A percentile compares a stretch with the other conserved stretches of the same genome.
Conservation (phyloP, 30 jellyfish, hydroid and myxozoan genomes). For the Hydractinia echinata region DNA sequence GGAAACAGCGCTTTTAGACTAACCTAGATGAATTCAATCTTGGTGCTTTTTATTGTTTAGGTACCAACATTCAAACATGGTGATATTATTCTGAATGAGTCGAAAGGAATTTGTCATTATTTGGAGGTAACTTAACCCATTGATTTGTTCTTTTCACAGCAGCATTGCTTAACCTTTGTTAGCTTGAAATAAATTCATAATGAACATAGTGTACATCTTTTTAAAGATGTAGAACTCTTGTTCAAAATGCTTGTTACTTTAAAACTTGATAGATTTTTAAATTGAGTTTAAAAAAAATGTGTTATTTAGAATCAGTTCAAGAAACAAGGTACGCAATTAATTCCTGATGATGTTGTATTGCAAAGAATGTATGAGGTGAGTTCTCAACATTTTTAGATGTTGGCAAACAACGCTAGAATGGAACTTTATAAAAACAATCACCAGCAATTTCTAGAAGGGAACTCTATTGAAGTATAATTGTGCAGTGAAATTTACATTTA, state of each 20-base stretch:
- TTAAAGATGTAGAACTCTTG: too few relatives aligned
- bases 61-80: constrained; percentile 50
- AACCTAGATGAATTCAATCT: too few relatives aligned
- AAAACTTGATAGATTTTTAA: too few relatives aligned
- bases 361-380: constrained; percentile 44
- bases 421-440: too few relatives aligned
- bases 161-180: not conserved
- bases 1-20: too few relatives aligned
- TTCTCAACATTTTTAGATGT: not conserved
- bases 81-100: constrained; percentile 21
- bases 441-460: too few relatives aligned
- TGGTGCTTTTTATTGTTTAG: not conserved
- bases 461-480: too few relatives aligned
- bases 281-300: too few relatives aligned
- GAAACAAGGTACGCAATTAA: constrained; percentile 32
- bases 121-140: constrained; percentile 29
- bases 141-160: not conserved
- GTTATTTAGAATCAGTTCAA: constrained; percentile 31
- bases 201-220: too few relatives aligned
- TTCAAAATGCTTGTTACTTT: too few relatives aligned
- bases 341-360: constrained; percentile 33
- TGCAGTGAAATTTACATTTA: too few relatives aligned
- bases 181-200: not conserved
- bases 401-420: too few relatives aligned
- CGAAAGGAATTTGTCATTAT: constrained; percentile 39